A percentile compares a stretch with the other conserved stretches of the same genome.
Conservation (phyloP, 2,113 vertebrate genomes). For the Bujurquina vittata region DNA sequence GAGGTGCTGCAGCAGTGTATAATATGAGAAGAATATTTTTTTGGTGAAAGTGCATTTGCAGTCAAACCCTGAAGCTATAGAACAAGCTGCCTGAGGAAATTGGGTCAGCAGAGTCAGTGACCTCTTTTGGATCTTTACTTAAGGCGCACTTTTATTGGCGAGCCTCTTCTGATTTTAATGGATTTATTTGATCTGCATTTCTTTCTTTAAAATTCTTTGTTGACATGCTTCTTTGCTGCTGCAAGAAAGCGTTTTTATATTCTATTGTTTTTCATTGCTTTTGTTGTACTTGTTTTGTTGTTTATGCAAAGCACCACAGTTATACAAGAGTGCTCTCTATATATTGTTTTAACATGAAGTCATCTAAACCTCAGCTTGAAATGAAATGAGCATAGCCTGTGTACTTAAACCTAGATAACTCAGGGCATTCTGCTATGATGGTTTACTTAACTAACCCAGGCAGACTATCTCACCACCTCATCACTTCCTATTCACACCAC, state of each 20-base stretch:
- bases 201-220: background rate
- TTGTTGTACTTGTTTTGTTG: background rate
- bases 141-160: background rate
- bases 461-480: constrained; percentile 26
- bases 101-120: background rate
- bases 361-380: background rate
- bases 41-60: background rate
- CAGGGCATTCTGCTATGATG: constrained; percentile 2
- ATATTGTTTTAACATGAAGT: background rate
- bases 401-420: constrained; percentile 18
- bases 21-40: background rate
- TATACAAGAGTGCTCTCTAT: background rate
- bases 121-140: background rate
- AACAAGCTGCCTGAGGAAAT: background rate
- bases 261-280: background rate
- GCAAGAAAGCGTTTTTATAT: background rate
- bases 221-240: background rate
- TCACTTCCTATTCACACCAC: constrained; percentile 7
- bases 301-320: background rate
- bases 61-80: background rate
- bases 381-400: background rate
- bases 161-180: background rate
- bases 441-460: constrained; percentile 35
- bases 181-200: background rate
- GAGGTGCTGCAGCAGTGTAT: background rate